Base-by-base conservation (phyloP, 2,888 invertebrate species). In the Heliconius charithonia region DNA sequence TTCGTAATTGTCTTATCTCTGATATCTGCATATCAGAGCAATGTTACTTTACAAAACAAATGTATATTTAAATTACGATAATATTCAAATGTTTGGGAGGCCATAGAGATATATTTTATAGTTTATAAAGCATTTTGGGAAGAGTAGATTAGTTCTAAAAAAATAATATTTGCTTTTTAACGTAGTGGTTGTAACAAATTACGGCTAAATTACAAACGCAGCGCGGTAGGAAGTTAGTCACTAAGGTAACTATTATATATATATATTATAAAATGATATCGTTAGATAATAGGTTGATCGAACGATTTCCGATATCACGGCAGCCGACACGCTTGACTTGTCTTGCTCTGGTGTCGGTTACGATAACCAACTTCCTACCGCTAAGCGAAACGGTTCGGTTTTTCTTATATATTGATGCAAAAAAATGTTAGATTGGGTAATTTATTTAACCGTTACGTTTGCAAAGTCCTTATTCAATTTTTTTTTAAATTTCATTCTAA, bases 281-380 rank as follows among this genome's bases (percentile, higher is more conserved):
- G 72, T 81, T 81, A 81, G 81, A 80, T 81, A 81, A 81, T 74
- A 77, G 25, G 81, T 74, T 74, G 77, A 77, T 79, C 79, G 77
- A 71, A 81, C 78, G 77, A 78, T 83, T 82, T 81, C 79, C 81
- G 80, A 81, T 81, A 80, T 73, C 71, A 69, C 65, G 65, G 63
- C 22, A 74, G 29, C 25, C 75, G 82, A 70, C 62, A 72, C 73
- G 82, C 80, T 76, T 79, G 79, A 83, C 71, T 81, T 71, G 76
- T 75, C 75, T 81, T 82, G 75, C 81, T 78, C 79, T 81, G 80
- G 78, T 80, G 78, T 78, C 45, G 69, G 63, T 81, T 81, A 80
- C 81, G 79, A 78, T 78, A 70, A 76, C 78, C 45, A 66, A 69
- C 81, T 81, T 81, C 81, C 79, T 81, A 71, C 37, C 72, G 70